Evolutionary conservation across 1,140 invertebrate genomes (phyloP).

Genomic region (Triops longicaudatus): DNA sequence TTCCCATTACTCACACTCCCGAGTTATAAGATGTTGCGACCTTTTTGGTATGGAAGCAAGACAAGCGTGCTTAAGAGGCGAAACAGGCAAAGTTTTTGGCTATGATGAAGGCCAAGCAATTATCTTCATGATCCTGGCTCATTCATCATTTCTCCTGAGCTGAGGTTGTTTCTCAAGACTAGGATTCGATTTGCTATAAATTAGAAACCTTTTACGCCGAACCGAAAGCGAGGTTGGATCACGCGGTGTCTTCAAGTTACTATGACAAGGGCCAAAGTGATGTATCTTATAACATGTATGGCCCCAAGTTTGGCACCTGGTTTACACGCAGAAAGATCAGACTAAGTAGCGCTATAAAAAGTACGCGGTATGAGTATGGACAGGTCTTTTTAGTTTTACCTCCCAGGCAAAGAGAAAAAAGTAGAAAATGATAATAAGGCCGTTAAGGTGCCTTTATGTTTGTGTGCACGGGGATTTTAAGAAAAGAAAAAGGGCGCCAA

Average conservation of each 20-base stretch:
- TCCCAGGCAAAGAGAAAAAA: too few relatives aligned
- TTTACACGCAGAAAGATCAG: not conserved
- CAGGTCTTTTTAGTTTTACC: too few relatives aligned
- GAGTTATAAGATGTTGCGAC: not conserved
- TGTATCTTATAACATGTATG: not conserved
- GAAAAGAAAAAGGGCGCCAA: not conserved
- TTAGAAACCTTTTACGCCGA: not conserved
- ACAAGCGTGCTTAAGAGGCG: not conserved
- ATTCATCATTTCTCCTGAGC: not conserved
- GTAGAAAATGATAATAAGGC: too few relatives aligned
- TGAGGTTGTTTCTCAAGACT: not conserved
- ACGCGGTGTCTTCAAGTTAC: not conserved
- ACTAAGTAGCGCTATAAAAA: not conserved
- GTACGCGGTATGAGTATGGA: too few relatives aligned
- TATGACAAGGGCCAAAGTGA: not conserved
- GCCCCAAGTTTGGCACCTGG: conserved; percentile 7
- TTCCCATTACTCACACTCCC: not conserved
- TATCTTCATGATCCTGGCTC: conserved; percentile 2
- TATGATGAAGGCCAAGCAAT: conserved; percentile 5
- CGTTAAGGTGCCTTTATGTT: not conserved
- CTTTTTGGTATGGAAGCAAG: not conserved
- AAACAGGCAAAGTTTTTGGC: not conserved
- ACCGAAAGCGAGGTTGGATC: not conserved
- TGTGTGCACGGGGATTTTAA: not conserved
- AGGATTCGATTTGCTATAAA: conserved; percentile 1